These are phyloP conservation scores for Kryptolebias marmoratus DNA, from an alignment of 2,113 vertebrate genomes.

Conservation along the genomic window DNA sequence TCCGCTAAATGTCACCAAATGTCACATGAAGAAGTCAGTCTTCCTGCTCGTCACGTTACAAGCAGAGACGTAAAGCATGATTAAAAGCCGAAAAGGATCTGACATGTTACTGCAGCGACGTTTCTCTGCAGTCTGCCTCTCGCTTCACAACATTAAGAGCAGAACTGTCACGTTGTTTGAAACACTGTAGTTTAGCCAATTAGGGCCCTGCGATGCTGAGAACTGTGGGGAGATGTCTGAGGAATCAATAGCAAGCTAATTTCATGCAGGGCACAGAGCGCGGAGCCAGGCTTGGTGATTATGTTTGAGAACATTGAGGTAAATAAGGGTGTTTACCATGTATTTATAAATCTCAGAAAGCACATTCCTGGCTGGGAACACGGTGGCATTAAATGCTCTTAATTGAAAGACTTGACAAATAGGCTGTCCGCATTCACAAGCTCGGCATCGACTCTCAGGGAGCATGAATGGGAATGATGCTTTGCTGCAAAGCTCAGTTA, in stretches of 20 bases:
- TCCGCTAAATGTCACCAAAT: conserved; percentile 77
- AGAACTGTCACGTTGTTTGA: conserved; percentile 30
- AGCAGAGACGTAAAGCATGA: conserved; percentile 39
- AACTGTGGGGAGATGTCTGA: conserved; percentile 47
- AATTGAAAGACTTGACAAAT: conserved; percentile 75
- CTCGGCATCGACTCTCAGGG: conserved; percentile 49
- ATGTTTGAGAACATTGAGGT: conserved; percentile 59
- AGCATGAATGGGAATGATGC: conserved; percentile 31
- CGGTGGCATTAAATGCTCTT: conserved; percentile 48
- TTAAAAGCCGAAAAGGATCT: conserved; percentile 23
- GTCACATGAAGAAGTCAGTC: conserved; percentile 58
- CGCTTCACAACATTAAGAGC: conserved; percentile 17
- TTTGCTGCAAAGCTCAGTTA: conserved; percentile 45
- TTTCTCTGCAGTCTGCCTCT: conserved; percentile 2
- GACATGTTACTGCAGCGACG: neutral
- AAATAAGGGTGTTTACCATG: conserved; percentile 70
- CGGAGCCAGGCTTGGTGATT: conserved; percentile 65
- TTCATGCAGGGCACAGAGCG: conserved; percentile 68
- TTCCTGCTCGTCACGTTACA: conserved; percentile 30
- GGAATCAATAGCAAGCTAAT: conserved; percentile 69
- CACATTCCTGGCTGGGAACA: conserved; percentile 51
- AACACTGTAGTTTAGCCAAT: conserved; percentile 53
- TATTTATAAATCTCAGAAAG: conserved; percentile 67
- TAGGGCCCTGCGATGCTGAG: conserved; percentile 37
- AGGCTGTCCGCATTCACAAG: conserved; percentile 61